Evolutionary conservation across 2,888 invertebrate genomes (phyloP), one percentile per base, ranked within the genome.

Genomic region (Lampropteryx suffumata): DNA sequence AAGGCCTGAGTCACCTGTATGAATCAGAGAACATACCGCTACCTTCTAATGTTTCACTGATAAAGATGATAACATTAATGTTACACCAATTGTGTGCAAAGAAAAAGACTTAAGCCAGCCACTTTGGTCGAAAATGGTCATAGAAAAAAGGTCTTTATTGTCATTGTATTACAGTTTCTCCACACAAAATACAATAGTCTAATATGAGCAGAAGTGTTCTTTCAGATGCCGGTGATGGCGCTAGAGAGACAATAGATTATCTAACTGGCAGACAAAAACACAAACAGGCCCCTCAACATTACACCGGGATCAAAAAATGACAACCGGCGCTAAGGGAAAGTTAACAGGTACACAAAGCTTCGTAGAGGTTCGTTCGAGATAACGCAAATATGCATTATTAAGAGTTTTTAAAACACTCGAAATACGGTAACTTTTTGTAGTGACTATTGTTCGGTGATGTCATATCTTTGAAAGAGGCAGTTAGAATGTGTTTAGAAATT

Each of bases 241-340:
- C 80, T 84, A 67, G 56, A 47, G 50, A 64, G 62, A 84, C 84
- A 84, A 83, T 82, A 62, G 73, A 78, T 83, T 79, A 85, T 79
- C 79, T 76, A 64, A 72, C 62, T 63, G 59, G 56, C 71, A 75
- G 76, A 76, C 72, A 62, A 71, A 76, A 76, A 81, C 73, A 79
- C 77, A 84, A 84, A 84, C 79, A 80, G 69, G 50, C 64, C 35
- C 61, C 64, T 67, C 70, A 64, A 76, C 67, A 79, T 79, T 78
- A 79, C 66, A 78, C 75, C 66, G 63, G 58, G 37, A 57, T 64
- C 57, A 69, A 79, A 80, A 82, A 79, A 77, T 63, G 59, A 69
- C 71, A 72, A 62, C 65, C 69, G 69, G 67, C 69, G 64, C 70
- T 72, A 71, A 79, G 76, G 78, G 80, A 84, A 85, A 85, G 83